phyloP scores from a whole-genome alignment of 2,113 vertebrate species.

The Tauraco erythrolophus region DNA sequence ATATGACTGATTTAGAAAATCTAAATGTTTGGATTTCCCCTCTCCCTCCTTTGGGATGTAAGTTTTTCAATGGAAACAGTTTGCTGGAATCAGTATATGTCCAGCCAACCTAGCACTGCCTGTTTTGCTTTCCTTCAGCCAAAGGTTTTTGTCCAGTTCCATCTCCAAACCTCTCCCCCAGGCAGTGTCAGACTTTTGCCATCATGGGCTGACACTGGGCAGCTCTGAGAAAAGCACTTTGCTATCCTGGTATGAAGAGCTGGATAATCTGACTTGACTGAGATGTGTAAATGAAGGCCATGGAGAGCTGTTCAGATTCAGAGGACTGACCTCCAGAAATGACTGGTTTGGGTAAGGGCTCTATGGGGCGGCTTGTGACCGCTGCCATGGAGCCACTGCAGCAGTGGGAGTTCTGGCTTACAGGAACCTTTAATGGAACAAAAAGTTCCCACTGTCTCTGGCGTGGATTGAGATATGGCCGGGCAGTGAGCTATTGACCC shows the following conservation, averaged over 20 bases:
- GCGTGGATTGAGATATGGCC: background rate
- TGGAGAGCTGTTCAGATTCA: background rate
- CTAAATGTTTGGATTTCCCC: background rate
- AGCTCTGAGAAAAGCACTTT: background rate
- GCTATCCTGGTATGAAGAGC: background rate
- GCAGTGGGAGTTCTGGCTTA: background rate
- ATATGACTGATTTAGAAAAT: background rate
- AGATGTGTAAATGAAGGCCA: background rate
- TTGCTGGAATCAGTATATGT: background rate
- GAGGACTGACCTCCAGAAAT: background rate
- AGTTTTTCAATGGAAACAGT: background rate
- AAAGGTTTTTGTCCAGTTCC: background rate
- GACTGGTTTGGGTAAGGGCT: background rate
- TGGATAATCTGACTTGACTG: background rate
- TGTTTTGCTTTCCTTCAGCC: background rate
- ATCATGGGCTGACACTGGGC: accelerated
- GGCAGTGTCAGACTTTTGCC: background rate
- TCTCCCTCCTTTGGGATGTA: background rate
- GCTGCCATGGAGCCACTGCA: background rate
- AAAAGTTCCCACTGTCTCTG: conserved; percentile 31
- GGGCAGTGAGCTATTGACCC: conserved; percentile 31
- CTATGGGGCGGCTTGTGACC: background rate
- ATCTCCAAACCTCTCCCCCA: background rate
- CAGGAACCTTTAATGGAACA: background rate
- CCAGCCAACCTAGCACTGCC: background rate